Evolutionary conservation across 2,797 vertebrate genomes (phyloP).

Genomic region (Syncerus caffer): DNA sequence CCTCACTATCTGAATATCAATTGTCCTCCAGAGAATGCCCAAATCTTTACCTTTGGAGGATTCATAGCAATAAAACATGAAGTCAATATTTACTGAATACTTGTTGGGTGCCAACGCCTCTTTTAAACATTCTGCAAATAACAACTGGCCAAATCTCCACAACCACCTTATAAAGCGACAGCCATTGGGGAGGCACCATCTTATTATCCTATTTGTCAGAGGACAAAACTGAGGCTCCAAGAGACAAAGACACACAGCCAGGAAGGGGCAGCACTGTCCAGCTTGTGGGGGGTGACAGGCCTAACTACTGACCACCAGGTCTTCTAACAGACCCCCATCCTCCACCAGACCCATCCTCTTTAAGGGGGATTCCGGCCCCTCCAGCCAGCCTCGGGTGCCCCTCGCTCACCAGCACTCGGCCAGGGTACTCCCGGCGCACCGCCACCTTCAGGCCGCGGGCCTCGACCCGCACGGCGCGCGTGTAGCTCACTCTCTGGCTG

Average conservation of each 20-base stretch:
- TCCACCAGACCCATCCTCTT: not conserved
- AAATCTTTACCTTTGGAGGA: not conserved
- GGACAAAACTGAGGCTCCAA: not conserved
- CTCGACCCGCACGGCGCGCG: slow-evolving; percentile 45
- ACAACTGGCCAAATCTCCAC: not conserved
- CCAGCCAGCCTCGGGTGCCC: fast-evolving
- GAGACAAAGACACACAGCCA: not conserved
- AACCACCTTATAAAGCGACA: too few species aligned
- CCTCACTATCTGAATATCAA: not conserved
- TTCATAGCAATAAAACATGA: not conserved
- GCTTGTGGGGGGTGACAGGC: too few species aligned
- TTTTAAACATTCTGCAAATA: not conserved
- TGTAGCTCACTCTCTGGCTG: not conserved
- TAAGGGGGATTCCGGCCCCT: not conserved
- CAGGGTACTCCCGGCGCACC: slow-evolving; percentile 46
- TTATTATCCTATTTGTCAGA: not conserved
- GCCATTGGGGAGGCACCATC: not conserved
- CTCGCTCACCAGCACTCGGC: slow-evolving; percentile 72
- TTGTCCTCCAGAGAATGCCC: not conserved
- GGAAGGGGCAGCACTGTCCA: not conserved
- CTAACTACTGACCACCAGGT: not conserved
- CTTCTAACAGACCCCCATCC: not conserved
- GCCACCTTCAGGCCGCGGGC: slow-evolving; percentile 44
- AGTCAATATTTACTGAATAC: not conserved
- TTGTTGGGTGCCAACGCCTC: not conserved